phyloP scores from a whole-genome alignment of 1,140 invertebrate genomes.

The Streblospio benedicti region DNA sequence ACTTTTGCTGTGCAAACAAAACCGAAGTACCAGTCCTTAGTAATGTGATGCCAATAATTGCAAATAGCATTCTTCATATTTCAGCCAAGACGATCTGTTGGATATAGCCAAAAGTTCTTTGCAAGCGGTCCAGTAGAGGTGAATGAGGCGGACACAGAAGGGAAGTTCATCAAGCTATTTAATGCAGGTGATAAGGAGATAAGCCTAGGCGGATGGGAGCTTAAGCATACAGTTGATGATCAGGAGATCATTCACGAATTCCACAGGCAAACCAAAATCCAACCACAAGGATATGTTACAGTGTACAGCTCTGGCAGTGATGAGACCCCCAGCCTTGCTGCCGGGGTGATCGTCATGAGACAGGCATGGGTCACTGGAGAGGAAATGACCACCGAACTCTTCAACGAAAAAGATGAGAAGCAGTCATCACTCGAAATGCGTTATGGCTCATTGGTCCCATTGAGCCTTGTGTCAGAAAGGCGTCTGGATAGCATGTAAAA shows the following conservation, averaged over 20 bases:
- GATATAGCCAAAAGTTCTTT: constrained; percentile 63
- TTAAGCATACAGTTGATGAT: constrained; percentile 65
- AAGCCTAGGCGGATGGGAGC: constrained; percentile 75
- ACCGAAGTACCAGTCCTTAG: too few species aligned
- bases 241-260: constrained; percentile 78
- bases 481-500: too few species aligned
- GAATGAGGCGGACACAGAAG: constrained; percentile 74
- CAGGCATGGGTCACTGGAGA: constrained; percentile 79
- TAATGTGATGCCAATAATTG: too few species aligned
- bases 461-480: too few species aligned
- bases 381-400: constrained; percentile 64
- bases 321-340: constrained; percentile 69
- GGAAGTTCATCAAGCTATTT: constrained; percentile 75
- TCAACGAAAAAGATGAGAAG: constrained; percentile 67
- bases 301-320: constrained; percentile 53
- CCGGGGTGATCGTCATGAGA: constrained; percentile 81
- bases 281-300: constrained; percentile 62
- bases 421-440: too few species aligned
- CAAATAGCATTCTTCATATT: too few species aligned
- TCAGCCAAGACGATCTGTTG: too few species aligned
- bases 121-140: constrained; percentile 79
- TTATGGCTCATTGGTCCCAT: too few species aligned
- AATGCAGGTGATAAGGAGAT: constrained; percentile 73
- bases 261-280: constrained; percentile 73
- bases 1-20: too few species aligned